These are phyloP conservation scores for Dysmachus trigonus DNA, from an alignment of 2,888 invertebrate genomes.

Conservation along the genomic window DNA sequence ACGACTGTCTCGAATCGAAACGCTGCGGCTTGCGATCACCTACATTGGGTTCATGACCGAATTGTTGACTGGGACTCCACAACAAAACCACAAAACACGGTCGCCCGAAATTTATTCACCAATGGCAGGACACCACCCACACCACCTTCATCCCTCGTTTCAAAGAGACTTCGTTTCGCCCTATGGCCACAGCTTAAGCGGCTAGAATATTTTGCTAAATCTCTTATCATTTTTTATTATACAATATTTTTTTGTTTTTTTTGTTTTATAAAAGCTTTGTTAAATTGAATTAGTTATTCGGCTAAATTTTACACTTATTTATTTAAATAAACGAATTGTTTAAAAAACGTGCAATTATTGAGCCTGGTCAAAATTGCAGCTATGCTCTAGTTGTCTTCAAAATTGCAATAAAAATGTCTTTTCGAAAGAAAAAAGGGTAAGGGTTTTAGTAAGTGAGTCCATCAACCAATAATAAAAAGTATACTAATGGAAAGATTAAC, in stretches of 20 bases:
- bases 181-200: conserved; percentile 61
- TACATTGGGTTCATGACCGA: conserved; percentile 98
- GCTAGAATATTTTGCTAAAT: conserved; percentile 15
- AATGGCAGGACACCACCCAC: conserved; percentile 61
- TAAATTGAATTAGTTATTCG: background rate
- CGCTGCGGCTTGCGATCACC: conserved; percentile 90
- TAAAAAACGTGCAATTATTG: background rate
- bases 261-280: background rate
- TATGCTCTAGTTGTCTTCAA: background rate
- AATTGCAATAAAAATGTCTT: background rate
- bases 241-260: background rate
- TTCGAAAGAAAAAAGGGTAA: no score
- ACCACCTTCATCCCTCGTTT: conserved; percentile 63
- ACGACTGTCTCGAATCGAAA: conserved; percentile 93
- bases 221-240: background rate
- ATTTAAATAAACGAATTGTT: background rate
- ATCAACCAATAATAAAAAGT: no score
- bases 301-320: background rate
- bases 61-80: conserved; percentile 75
- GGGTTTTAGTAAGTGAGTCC: no score
- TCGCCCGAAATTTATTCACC: conserved; percentile 59
- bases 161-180: conserved; percentile 63
- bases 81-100: conserved; percentile 61
- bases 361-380: background rate
- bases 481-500: no score